Base-by-base conservation (phyloP, 2,113 vertebrate species). In the Climacteris rufus region DNA sequence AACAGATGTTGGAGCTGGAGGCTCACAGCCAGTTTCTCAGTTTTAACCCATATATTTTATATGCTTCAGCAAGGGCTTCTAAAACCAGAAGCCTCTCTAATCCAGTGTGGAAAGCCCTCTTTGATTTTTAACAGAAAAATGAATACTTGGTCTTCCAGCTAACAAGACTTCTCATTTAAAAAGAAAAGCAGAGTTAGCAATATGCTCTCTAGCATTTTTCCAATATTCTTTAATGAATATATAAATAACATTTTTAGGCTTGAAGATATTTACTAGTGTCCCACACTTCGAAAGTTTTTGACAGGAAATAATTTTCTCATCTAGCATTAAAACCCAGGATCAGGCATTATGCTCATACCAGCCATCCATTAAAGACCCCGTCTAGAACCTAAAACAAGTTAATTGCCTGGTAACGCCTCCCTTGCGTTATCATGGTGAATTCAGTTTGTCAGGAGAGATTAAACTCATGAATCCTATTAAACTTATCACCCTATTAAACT, bases 381-480 rank as follows among this genome's bases (percentile, higher is more conserved):
- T 56, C 39, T 65, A 37, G 40, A 80, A 87, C 83, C 37, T 50
- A 35, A 80, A 93, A 45, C 44, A 90, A 63, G 56, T 75, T 74
- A 77, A 96, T 93, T 83, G 50, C 52, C 13, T 35, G 15, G 39
- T 77, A 90, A 90, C 50, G 22, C 71, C 52, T 86, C 37, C 65
- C 83, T 88, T 89, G 81, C 74, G 44, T 56, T 80, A 50, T 85
- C 66, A 59, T 23, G 47, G 78, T 39, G 39, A 93, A 86, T 76
- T 83, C 52, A 57, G 82, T 93, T 93, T 88, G 60, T 61, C 93
- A 85, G 59, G 50, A 93, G 61, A 89, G 63, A 94, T 94, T 94
- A 91, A 94, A 74, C 59, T 79, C 50, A 59, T 80, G 35, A 93
- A 89, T 83, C 47, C 42, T 31, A 86, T 77, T 79, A 88, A 83